phyloP scores from a whole-genome alignment of 2,888 invertebrate genomes.

The Spodoptera picta region DNA sequence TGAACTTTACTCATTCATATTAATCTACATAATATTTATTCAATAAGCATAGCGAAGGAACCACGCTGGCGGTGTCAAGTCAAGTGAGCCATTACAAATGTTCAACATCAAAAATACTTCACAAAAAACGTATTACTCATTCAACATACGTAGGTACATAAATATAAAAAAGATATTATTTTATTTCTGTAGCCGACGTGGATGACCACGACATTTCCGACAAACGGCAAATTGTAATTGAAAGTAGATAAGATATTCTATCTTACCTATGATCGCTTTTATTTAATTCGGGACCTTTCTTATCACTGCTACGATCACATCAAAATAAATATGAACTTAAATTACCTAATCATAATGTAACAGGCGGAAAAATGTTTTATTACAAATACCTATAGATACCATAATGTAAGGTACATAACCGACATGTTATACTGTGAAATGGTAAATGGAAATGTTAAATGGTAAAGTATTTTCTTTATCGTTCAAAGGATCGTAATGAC shows the following conservation, averaged over 20 bases:
- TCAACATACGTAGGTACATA: neutral
- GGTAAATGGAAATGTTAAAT: too few species aligned
- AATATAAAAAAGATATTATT: slow-evolving; percentile 1
- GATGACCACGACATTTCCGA: slow-evolving; percentile 9
- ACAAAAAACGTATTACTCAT: slow-evolving; percentile 18
- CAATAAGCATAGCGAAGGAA: slow-evolving; percentile 25
- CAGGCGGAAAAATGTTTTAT: too few species aligned
- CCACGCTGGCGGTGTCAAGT: slow-evolving; percentile 3
- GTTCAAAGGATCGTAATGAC: too few species aligned
- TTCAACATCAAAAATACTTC: slow-evolving; percentile 26
- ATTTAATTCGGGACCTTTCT: slow-evolving; percentile 1
- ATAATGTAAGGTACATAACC: too few species aligned
- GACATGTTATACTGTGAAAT: too few species aligned
- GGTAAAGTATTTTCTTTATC: too few species aligned
- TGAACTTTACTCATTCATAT: slow-evolving; percentile 40
- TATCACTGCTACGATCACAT: slow-evolving; percentile 7
- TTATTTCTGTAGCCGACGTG: slow-evolving; percentile 4
- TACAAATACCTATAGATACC: too few species aligned
- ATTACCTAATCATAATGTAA: too few species aligned
- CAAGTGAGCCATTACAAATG: slow-evolving; percentile 22
- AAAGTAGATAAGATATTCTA: slow-evolving; percentile 28
- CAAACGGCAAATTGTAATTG: slow-evolving; percentile 5
- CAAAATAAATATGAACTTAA: neutral
- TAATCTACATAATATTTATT: slow-evolving; percentile 44
- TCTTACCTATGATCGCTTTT: slow-evolving; percentile 1